Conservation (phyloP, 2,113 vertebrate genomes). For the Rhineura floridana region DNA sequence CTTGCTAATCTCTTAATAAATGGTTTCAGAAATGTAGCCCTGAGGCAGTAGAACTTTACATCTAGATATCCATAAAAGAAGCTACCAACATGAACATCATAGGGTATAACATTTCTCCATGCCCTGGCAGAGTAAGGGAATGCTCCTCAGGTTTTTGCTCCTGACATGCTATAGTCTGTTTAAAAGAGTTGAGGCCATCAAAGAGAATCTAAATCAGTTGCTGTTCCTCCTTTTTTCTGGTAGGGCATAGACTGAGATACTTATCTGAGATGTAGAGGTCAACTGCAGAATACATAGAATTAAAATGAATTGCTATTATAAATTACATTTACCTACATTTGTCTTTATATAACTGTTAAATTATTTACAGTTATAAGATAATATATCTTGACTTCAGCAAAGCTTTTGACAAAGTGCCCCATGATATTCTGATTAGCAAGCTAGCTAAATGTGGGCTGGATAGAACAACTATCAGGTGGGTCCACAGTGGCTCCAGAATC, state of each 20-base stretch:
- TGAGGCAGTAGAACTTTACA: background rate
- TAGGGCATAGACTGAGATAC: background rate
- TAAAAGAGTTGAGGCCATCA: background rate
- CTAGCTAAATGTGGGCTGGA: too few species aligned
- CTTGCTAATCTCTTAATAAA: background rate
- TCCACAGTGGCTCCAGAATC: too few species aligned
- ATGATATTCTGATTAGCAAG: too few species aligned
- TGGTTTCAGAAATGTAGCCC: background rate
- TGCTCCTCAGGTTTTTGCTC: background rate
- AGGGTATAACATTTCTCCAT: background rate
- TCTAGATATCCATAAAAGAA: background rate
- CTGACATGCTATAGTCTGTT: background rate
- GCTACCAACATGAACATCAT: background rate
- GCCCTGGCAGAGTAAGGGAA: background rate
- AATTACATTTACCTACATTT: background rate
- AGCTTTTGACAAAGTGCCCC: too few species aligned
- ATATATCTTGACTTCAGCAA: too few species aligned
- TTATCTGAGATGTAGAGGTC: background rate
- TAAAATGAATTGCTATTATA: background rate
- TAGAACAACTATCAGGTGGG: too few species aligned
- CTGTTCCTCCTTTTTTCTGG: background rate
- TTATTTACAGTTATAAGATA: background rate
- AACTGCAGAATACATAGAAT: background rate
- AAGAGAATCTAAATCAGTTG: background rate
- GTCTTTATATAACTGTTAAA: background rate